phyloP scores from a whole-genome alignment of 2,113 vertebrate species.

The Trogon melanurus region DNA sequence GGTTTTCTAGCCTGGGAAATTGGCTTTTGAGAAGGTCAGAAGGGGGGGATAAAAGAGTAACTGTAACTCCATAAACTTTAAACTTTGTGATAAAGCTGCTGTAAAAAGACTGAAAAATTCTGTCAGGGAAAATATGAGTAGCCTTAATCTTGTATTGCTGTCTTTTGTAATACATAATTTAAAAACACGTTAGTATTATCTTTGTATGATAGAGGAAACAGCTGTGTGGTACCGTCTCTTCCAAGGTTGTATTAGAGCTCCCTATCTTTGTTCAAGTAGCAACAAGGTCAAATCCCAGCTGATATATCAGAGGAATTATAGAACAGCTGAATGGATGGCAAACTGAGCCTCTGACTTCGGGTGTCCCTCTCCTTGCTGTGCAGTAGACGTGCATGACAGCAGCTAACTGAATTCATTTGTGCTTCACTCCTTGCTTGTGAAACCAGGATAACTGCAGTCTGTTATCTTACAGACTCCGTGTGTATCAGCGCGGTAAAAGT shows the following conservation, averaged over 20 bases:
- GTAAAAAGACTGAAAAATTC: neutral
- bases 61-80: neutral
- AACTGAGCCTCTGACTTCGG: neutral
- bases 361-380: neutral
- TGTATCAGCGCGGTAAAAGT: neutral
- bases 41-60: neutral
- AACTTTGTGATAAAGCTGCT: neutral
- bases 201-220: neutral
- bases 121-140: neutral
- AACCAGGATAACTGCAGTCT: neutral
- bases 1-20: neutral
- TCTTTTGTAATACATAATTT: neutral
- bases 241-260: neutral
- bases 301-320: neutral
- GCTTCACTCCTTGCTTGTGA: neutral
- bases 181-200: neutral
- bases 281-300: slow-evolving; percentile 9
- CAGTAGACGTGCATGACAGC: neutral
- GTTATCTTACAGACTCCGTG: neutral
- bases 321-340: neutral
- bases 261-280: neutral
- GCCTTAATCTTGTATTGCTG: neutral
- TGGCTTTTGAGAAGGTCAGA: neutral
- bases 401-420: neutral
- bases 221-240: neutral